These are phyloP conservation scores for Scortum barcoo DNA, from an alignment of 2,113 vertebrate species.

Conservation along the genomic window DNA sequence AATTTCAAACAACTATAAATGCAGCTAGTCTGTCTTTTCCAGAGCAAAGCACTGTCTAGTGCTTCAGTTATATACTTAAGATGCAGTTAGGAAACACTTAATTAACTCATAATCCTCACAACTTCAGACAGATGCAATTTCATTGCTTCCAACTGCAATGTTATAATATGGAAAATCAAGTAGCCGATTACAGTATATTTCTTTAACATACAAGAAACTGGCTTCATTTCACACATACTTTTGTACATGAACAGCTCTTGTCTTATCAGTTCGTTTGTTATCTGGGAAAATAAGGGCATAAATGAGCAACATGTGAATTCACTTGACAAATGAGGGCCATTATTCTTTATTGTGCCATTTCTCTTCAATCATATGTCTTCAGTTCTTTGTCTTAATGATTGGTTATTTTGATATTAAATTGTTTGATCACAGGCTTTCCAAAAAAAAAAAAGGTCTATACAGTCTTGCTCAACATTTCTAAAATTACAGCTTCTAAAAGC, in stretches of 20 bases:
- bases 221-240: not conserved
- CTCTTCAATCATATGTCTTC: slow-evolving; percentile 7
- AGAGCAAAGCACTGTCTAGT: slow-evolving; percentile 29
- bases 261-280: not conserved
- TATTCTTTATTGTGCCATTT: slow-evolving; percentile 63
- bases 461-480: slow-evolving; percentile 30
- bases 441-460: not conserved
- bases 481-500: slow-evolving; percentile 26
- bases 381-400: slow-evolving; percentile 32
- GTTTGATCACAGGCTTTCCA: slow-evolving; percentile 34
- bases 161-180: slow-evolving; percentile 25
- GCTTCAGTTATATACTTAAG: slow-evolving; percentile 16
- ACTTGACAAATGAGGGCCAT: slow-evolving; percentile 41
- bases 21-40: slow-evolving; percentile 40
- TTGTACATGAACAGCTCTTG: not conserved
- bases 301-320: slow-evolving; percentile 1
- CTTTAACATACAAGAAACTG: not conserved
- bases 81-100: slow-evolving; percentile 22
- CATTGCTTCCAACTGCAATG: not conserved
- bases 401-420: slow-evolving; percentile 51
- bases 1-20: slow-evolving; percentile 23
- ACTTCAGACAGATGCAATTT: not conserved
- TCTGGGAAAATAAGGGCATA: not conserved
- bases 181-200: not conserved
- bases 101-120: not conserved